phyloP scores from a whole-genome alignment of 2,888 invertebrate genomes.

The Limnephilus rhombicus region DNA sequence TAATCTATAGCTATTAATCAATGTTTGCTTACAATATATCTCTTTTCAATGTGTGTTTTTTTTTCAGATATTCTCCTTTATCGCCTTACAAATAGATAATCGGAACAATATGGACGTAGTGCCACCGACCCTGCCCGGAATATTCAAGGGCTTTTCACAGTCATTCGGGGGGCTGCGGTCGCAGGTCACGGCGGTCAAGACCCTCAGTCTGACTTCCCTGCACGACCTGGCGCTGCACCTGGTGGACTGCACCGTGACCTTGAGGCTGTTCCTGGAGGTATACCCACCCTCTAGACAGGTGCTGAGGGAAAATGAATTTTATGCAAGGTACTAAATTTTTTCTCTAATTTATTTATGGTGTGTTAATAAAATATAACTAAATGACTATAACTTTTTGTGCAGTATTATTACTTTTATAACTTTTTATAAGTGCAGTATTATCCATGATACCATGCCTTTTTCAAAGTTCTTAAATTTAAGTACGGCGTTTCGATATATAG shows the following conservation, averaged over 20 bases:
- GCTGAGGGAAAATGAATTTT: slow-evolving; percentile 79
- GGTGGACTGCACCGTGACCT: slow-evolving; percentile 83
- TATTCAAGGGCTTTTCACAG: slow-evolving; percentile 75
- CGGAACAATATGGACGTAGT: slow-evolving; percentile 72
- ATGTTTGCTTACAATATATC: background rate
- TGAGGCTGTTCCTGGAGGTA: slow-evolving; percentile 83
- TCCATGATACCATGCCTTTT: too few species aligned
- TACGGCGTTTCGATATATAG: too few species aligned
- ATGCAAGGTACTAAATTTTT: slow-evolving; percentile 75
- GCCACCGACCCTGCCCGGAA: slow-evolving; percentile 75
- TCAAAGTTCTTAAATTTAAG: too few species aligned
- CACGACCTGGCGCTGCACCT: slow-evolving; percentile 83
- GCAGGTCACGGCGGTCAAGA: slow-evolving; percentile 67
- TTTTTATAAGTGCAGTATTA: too few species aligned
- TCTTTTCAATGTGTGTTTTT: background rate
- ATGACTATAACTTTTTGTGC: too few species aligned
- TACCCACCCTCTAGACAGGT: slow-evolving; percentile 78
- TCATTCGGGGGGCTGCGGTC: slow-evolving; percentile 70
- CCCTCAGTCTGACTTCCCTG: slow-evolving; percentile 75
- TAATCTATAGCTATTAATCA: too few species aligned
- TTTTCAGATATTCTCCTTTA: slow-evolving; percentile 75
- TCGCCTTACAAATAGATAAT: slow-evolving; percentile 77
- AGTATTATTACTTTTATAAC: too few species aligned
- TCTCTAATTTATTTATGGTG: background rate
- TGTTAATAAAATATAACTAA: background rate